A percentile compares a stretch with the other conserved stretches of the same genome.
Conservation (phyloP, 2,888 invertebrate species). For the Eupelmus urozonus region DNA sequence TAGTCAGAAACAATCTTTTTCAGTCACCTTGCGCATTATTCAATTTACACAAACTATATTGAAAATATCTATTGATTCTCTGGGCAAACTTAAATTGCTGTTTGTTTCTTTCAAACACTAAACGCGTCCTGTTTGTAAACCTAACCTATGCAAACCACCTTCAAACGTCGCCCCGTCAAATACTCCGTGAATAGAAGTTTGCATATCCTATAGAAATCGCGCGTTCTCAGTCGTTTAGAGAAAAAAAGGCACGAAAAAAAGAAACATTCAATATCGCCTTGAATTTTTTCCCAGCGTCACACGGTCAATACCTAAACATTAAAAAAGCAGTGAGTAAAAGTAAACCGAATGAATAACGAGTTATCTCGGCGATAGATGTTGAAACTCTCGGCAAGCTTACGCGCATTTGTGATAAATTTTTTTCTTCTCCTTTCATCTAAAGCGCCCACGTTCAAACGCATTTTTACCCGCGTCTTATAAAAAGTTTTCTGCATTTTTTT, state of each 20-base stretch:
- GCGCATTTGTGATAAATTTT: not conserved
- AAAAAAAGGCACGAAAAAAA: not conserved
- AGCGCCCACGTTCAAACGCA: too few relatives aligned
- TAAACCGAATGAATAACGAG: not conserved
- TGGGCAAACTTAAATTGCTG: not conserved
- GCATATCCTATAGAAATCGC: slow-evolving; percentile 6
- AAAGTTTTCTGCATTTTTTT: too few relatives aligned
- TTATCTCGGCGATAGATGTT: not conserved
- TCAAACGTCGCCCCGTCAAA: not conserved
- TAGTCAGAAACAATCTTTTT: too few relatives aligned
- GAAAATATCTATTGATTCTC: too few relatives aligned
- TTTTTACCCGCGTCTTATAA: too few relatives aligned
- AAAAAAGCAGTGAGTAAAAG: not conserved
- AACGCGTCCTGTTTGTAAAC: not conserved
- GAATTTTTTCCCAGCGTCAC: not conserved
- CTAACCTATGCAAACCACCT: not conserved
- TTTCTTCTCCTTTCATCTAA: not conserved
- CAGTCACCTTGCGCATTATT: too few relatives aligned
- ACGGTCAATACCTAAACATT: too few relatives aligned
- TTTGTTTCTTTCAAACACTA: not conserved
- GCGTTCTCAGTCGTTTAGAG: not conserved
- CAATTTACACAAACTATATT: too few relatives aligned
- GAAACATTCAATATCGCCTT: not conserved
- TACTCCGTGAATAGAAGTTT: not conserved
- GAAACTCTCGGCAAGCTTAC: too few relatives aligned